phyloP scores from a whole-genome alignment of 2,888 invertebrate genomes.

The Epinotia demarniana region DNA sequence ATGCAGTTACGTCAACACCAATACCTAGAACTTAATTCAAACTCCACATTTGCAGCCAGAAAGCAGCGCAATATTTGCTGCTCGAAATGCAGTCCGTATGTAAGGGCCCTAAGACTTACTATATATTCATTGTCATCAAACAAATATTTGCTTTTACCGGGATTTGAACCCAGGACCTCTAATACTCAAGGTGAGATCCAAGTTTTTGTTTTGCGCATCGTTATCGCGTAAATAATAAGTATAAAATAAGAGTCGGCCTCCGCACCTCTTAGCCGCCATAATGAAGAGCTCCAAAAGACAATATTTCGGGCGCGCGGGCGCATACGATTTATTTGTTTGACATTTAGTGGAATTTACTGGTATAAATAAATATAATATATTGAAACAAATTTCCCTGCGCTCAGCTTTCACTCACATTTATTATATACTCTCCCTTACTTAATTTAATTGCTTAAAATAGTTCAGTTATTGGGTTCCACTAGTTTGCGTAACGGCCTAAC shows the following conservation, averaged over 20 bases:
- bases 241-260: neutral
- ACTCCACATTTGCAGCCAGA: too few species aligned
- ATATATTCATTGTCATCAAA: too few species aligned
- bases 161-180: neutral
- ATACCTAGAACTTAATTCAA: too few species aligned
- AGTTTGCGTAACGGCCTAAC: neutral
- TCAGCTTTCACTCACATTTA: conserved; percentile 44
- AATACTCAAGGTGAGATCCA: neutral
- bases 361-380: conserved; percentile 59
- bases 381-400: conserved; percentile 41
- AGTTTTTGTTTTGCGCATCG: neutral
- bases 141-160: too few species aligned
- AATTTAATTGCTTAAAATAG: conserved; percentile 35
- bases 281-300: conserved; percentile 62
- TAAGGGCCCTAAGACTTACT: too few species aligned
- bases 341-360: conserved; percentile 66
- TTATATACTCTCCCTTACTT: conserved; percentile 30
- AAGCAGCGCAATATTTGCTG: too few species aligned
- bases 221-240: neutral
- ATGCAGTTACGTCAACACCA: too few species aligned
- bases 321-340: conserved; percentile 70
- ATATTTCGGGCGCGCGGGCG: conserved; percentile 57
- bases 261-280: conserved; percentile 48
- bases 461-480: conserved; percentile 13
- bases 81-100: too few species aligned